phyloP scores from a whole-genome alignment of 2,888 invertebrate genomes.

The Caenorhabditis japonica region DNA sequence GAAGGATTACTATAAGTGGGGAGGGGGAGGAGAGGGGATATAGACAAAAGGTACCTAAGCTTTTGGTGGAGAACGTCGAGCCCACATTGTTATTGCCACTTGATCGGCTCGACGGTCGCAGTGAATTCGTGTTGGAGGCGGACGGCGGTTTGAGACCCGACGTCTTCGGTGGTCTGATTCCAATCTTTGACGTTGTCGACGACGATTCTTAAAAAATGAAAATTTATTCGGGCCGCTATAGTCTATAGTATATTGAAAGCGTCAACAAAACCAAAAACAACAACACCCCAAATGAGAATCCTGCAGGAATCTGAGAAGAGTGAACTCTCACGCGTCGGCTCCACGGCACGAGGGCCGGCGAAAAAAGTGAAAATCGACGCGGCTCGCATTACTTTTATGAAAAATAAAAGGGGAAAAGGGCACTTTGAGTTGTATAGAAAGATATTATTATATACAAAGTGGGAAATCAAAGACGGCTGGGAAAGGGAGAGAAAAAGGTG shows the following conservation, averaged over 20 bases:
- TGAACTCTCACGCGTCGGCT: background rate
- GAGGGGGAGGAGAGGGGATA: too few relatives aligned
- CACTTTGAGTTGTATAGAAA: slow-evolving; percentile 6
- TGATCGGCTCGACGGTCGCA: slow-evolving; percentile 43
- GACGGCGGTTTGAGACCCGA: slow-evolving; percentile 43
- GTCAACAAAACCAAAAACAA: too few relatives aligned
- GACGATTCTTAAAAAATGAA: slow-evolving; percentile 23
- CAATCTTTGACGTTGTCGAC: slow-evolving; percentile 28
- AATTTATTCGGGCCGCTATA: background rate
- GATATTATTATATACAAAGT: too few relatives aligned
- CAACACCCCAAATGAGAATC: too few relatives aligned
- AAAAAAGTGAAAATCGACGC: slow-evolving; percentile 27
- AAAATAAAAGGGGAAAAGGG: slow-evolving; percentile 10
- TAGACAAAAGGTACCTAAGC: slow-evolving; percentile 47
- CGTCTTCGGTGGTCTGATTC: slow-evolving; percentile 37
- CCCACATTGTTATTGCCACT: slow-evolving; percentile 49
- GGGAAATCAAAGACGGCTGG: too few relatives aligned
- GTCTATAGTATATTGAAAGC: too few relatives aligned
- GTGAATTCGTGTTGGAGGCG: slow-evolving; percentile 29
- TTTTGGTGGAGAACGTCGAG: slow-evolving; percentile 35
- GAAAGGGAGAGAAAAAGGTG: too few relatives aligned
- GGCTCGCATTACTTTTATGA: slow-evolving; percentile 24
- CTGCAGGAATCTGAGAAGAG: slow-evolving; percentile 39
- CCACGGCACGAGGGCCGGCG: too few relatives aligned
- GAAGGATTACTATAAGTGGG: too few relatives aligned